Conservation (phyloP, 1,140 invertebrate genomes). For the Phocides pigmalion region DNA sequence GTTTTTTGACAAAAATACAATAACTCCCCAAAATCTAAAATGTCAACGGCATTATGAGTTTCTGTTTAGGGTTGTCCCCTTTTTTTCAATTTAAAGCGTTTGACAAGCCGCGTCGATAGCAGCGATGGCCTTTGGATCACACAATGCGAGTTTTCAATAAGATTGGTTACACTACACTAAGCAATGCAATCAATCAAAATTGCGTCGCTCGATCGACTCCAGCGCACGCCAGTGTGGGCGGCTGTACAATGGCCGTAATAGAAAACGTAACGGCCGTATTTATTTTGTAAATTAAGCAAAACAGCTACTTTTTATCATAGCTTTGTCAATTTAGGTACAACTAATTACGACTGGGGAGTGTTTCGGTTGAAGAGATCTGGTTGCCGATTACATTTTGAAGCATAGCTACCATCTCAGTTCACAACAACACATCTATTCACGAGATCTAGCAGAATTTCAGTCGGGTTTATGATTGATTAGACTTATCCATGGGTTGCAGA, state of each 20-base stretch:
- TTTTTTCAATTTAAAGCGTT: slow-evolving; percentile 82
- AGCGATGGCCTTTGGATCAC: slow-evolving; percentile 73
- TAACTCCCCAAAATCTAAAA: slow-evolving; percentile 75
- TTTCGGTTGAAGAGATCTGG: no score
- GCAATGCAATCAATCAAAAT: slow-evolving; percentile 83
- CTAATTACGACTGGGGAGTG: no score
- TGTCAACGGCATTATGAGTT: slow-evolving; percentile 64
- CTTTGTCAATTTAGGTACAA: background rate
- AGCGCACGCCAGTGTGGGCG: slow-evolving; percentile 40
- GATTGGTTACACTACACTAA: slow-evolving; percentile 83
- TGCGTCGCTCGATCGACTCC: slow-evolving; percentile 72
- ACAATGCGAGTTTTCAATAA: slow-evolving; percentile 81
- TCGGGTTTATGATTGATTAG: no score
- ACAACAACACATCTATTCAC: no score
- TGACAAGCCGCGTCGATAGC: slow-evolving; percentile 75
- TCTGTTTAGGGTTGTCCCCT: slow-evolving; percentile 75
- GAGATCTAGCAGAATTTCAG: no score
- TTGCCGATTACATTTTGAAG: no score
- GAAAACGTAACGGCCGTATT: slow-evolving; percentile 19
- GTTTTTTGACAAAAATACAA: slow-evolving; percentile 53
- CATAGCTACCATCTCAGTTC: no score
- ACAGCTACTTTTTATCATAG: background rate
- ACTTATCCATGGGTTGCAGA: no score
- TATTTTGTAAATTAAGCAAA: slow-evolving; percentile 15
- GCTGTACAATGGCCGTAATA: slow-evolving; percentile 4